Percentiles rank a stretch among this genome's conserved stretches.
These are phyloP conservation scores for Cliona cf. orientalis DNA, from an alignment of 37 sponge, comb jelly and placozoan genomes.

Conservation along the genomic window DNA sequence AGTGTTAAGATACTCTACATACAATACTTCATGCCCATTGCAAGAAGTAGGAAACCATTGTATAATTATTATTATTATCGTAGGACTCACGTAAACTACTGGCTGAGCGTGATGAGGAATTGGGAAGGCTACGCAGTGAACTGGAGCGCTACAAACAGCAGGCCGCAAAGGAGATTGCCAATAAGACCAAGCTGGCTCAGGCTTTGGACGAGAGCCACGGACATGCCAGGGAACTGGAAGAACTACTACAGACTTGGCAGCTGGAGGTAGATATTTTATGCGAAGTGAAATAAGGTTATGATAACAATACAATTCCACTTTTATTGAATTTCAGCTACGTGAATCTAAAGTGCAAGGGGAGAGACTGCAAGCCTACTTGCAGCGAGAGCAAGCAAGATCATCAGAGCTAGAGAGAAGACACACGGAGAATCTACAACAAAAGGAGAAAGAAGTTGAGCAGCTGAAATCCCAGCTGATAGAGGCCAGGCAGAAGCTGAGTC, in stretches of 20 bases:
- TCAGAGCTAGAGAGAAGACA: conserved; percentile 23
- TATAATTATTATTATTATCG: too few species aligned
- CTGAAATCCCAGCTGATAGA: conserved; percentile 51
- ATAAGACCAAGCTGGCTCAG: conserved; percentile 75
- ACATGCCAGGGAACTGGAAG: conserved; percentile 66
- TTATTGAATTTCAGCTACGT: background rate
- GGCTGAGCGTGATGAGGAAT: conserved; percentile 52
- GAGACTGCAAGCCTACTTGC: conserved; percentile 21
- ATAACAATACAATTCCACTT: background rate
- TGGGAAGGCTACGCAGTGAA: conserved; percentile 37
- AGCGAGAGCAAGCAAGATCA: conserved; percentile 17
- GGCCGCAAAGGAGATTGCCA: conserved; percentile 73
- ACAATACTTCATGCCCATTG: too few species aligned
- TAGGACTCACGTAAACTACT: conserved; percentile 58
- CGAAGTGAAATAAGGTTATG: background rate
- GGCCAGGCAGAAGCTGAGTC: conserved; percentile 3
- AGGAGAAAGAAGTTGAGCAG: conserved; percentile 52
- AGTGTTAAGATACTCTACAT: too few species aligned
- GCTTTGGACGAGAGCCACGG: conserved; percentile 59
- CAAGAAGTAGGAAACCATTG: too few species aligned
- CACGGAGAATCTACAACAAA: background rate
- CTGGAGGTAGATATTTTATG: conserved; percentile 36
- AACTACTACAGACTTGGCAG: conserved; percentile 74
- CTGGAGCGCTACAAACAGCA: conserved; percentile 61
- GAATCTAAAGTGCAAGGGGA: conserved; percentile 44